These are phyloP conservation scores for Kryptolebias ocellatus DNA, from an alignment of 2,797 vertebrate genomes.

Conservation along the genomic window DNA sequence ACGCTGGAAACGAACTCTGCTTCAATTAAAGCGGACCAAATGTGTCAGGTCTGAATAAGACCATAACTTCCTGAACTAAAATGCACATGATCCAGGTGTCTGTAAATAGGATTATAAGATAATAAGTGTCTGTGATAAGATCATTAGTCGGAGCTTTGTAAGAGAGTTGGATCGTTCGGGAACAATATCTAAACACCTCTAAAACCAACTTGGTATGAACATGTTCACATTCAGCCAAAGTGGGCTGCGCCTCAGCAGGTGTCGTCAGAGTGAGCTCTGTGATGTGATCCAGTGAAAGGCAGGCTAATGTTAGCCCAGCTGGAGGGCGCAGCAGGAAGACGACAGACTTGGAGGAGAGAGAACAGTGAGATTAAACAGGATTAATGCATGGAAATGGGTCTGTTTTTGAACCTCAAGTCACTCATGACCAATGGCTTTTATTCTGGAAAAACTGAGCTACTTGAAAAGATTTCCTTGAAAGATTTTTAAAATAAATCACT, in stretches of 20 bases:
- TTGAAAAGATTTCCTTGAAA: too few species aligned
- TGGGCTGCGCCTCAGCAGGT: constrained; percentile 29
- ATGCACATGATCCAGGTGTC: neutral
- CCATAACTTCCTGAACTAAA: neutral
- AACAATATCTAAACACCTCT: constrained; percentile 9
- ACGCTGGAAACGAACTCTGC: too few species aligned
- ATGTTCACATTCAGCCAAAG: constrained; percentile 14
- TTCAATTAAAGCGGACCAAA: too few species aligned
- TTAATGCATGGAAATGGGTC: neutral
- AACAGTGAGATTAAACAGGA: neutral
- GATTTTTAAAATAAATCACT: too few species aligned
- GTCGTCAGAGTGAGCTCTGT: constrained; percentile 19
- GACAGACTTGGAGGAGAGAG: constrained; percentile 14
- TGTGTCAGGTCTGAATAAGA: too few species aligned
- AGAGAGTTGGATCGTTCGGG: neutral
- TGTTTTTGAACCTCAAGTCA: too few species aligned
- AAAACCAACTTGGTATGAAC: constrained; percentile 19
- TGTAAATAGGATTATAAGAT: neutral
- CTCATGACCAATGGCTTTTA: too few species aligned
- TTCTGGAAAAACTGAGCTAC: too few species aligned
- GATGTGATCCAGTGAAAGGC: constrained; percentile 5
- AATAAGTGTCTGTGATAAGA: too few species aligned
- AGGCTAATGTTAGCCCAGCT: constrained; percentile 42
- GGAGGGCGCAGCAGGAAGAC: constrained; percentile 25
- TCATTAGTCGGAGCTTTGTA: neutral